Evolutionary conservation across 1,140 invertebrate species (phyloP).

Genomic region (Globodera rostochiensis): DNA sequence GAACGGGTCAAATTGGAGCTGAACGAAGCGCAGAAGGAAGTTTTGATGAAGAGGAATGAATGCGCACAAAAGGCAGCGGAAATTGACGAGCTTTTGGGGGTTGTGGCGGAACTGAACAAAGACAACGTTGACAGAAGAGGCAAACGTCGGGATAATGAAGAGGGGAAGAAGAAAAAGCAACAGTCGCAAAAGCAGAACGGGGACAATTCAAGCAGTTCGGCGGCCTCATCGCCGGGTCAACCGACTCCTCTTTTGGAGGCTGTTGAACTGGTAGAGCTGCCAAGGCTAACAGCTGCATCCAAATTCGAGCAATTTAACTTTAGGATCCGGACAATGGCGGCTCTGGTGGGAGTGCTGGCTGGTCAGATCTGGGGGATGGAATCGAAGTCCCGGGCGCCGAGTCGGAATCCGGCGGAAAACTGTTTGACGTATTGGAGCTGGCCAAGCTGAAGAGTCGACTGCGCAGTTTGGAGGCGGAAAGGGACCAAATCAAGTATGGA

Average conservation of each 20-base stretch:
- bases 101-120: slow-evolving; percentile 24
- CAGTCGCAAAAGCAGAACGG: neutral
- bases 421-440: slow-evolving; percentile 35
- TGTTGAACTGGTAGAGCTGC: neutral
- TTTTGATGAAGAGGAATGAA: neutral
- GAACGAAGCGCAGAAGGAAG: slow-evolving; percentile 11
- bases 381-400: slow-evolving; percentile 14
- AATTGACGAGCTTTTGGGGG: slow-evolving; percentile 31
- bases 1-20: slow-evolving; percentile 20
- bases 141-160: neutral
- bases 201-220: slow-evolving; percentile 1
- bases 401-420: slow-evolving; percentile 4
- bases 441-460: slow-evolving; percentile 40
- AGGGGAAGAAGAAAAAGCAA: slow-evolving; percentile 1
- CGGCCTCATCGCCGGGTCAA: neutral
- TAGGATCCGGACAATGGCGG: slow-evolving; percentile 41
- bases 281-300: neutral
- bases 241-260: slow-evolving; percentile 2
- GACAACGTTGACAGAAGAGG: slow-evolving; percentile 6
- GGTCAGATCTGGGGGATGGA: slow-evolving; percentile 39
- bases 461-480: slow-evolving; percentile 31
- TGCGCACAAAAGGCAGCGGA: slow-evolving; percentile 23
- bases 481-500: slow-evolving; percentile 31
- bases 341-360: slow-evolving; percentile 40
- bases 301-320: neutral